These are phyloP conservation scores for Cochlearius cochlearius DNA, from an alignment of 2,113 vertebrate genomes.

Conservation along the genomic window DNA sequence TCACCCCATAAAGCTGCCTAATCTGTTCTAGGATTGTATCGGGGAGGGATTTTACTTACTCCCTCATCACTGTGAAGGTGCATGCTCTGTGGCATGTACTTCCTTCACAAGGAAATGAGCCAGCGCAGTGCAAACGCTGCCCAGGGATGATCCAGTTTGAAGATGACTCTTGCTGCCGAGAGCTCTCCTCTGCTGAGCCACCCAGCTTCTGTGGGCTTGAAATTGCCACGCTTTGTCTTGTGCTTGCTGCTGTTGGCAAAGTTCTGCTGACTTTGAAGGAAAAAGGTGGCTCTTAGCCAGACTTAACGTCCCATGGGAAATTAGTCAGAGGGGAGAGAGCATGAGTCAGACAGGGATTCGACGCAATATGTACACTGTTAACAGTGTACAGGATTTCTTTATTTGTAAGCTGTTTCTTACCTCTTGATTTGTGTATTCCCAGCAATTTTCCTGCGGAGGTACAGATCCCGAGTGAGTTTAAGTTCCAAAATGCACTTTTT, in stretches of 20 bases:
- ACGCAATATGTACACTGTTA: neutral
- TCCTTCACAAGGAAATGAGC: neutral
- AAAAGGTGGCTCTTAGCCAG: neutral
- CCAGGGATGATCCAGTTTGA: neutral
- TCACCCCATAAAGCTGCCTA: neutral
- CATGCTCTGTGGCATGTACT: neutral
- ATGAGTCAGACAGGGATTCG: neutral
- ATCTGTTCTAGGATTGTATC: neutral
- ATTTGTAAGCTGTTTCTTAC: neutral
- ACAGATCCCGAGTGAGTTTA: neutral
- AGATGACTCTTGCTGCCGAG: neutral
- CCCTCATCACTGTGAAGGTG: neutral
- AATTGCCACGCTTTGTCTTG: neutral
- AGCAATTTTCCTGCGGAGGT: neutral
- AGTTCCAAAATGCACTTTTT: neutral
- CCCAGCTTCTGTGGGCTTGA: neutral
- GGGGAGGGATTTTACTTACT: neutral
- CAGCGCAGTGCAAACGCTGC: neutral
- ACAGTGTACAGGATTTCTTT: neutral
- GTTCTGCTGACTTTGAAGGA: neutral
- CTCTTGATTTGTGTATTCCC: neutral
- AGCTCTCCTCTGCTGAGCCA: neutral
- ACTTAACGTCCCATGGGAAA: neutral
- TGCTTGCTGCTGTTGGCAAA: neutral
- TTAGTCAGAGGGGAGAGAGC: neutral